phyloP scores from a whole-genome alignment of 1,140 invertebrate species.

The Ips nitidus region DNA sequence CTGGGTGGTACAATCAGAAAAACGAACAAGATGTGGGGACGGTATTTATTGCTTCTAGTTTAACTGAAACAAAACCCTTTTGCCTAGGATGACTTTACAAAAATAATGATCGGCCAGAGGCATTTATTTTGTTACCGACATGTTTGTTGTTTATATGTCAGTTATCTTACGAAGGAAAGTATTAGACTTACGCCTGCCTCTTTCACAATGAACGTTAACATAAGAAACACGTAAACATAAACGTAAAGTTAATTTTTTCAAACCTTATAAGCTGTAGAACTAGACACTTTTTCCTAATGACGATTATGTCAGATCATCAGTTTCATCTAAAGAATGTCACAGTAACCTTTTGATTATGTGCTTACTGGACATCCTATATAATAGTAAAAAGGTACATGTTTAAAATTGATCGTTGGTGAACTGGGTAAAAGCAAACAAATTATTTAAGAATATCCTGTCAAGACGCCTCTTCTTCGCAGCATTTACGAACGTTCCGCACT shows the following conservation, averaged over 20 bases:
- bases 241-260: neutral
- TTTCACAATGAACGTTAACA: neutral
- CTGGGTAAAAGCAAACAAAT: constrained; percentile 1
- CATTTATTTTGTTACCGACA: too few relatives aligned
- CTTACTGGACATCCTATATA: too few relatives aligned
- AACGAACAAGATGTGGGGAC: constrained; percentile 27
- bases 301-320: neutral
- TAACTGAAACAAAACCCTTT: neutral
- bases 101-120: too few relatives aligned
- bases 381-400: neutral
- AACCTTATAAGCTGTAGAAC: neutral
- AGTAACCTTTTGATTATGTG: too few relatives aligned
- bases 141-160: too few relatives aligned
- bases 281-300: neutral
- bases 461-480: neutral
- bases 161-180: too few relatives aligned
- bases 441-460: constrained; percentile 12
- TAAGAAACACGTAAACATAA: too few relatives aligned
- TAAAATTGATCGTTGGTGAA: neutral
- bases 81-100: too few relatives aligned
- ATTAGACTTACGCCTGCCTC: neutral
- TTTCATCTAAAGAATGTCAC: neutral
- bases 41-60: constrained; percentile 12
- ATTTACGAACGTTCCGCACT: constrained; percentile 5
- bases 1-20: constrained; percentile 42